Evolutionary conservation across 2,797 vertebrate species (phyloP), one percentile per base, ranked within the genome.

Genomic region (Labeo calbasu): DNA sequence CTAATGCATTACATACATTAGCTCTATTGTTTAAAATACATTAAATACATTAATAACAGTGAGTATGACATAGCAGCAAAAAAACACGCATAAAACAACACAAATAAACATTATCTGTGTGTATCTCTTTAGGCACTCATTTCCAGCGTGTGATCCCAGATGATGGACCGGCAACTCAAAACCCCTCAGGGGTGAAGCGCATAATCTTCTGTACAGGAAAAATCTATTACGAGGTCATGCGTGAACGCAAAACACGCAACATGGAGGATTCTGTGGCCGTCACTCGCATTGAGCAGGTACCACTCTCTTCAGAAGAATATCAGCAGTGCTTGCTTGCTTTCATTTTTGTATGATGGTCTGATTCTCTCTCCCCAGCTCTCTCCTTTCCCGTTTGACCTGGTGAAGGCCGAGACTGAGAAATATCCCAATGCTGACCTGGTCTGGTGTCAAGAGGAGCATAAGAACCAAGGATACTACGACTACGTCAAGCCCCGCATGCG

Each of bases 381-480:
- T 1, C 96, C 96, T 0, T 97, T 97, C 91, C 96, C 96, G 13
- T 97, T 96, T 0, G 96, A 97, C 93, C 94, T 97, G 25, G 91
- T 97, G 46, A 94, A 95, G 88, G 92, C 89, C 6, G 96, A 97
- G 89, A 95, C 94, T 0, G 91, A 95, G 84, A 96, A 95, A 78
- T 97, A 95, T 88, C 93, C 95, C 0, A 91, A 85, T 0, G 96
- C 96, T 0, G 96, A 97, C 79, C 92, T 97, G 86, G 94, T 95
- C 73, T 97, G 96, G 96, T 97, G 96, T 90, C 96, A 97, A 90
- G 96, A 97, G 89, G 96, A 97, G 87, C 96, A 97, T 91, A 97
- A 97, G 91, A 97, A 97, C 90, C 96, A 97, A 90, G 96, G 96
- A 85, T 97, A 97, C 91, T 97, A 97, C 0, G 96, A 97, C 90